Percentiles rank a stretch among this genome's conserved stretches.
Conservation (phyloP, 2,888 invertebrate species). For the Trissoscelio sp. region DNA sequence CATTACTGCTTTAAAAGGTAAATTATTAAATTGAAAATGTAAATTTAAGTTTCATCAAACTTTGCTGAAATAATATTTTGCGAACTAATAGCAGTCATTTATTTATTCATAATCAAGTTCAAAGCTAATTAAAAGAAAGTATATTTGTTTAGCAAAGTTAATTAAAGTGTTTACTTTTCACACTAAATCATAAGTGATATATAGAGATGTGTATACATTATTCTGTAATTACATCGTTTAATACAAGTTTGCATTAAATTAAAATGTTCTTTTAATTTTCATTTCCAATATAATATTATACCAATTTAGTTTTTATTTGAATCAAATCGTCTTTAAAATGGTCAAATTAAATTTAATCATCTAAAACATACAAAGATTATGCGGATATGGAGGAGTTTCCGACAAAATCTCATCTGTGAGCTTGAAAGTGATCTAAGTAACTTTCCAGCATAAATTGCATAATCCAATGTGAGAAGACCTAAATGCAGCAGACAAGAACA, state of each 20-base stretch:
- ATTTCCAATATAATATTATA: too few species aligned
- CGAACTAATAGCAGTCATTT: neutral
- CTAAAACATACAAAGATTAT: too few species aligned
- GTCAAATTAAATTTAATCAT: too few species aligned
- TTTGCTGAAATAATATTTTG: constrained; percentile 6
- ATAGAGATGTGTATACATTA: too few species aligned
- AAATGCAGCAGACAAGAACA: constrained; percentile 25
- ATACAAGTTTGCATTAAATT: neutral
- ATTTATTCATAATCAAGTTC: constrained; percentile 9
- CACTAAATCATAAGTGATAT: neutral
- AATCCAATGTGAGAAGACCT: constrained; percentile 9
- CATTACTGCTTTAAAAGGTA: neutral
- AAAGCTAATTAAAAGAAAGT: constrained; percentile 4
- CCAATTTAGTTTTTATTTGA: too few species aligned
- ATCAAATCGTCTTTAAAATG: too few species aligned
- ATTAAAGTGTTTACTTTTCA: neutral
- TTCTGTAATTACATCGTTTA: too few species aligned
- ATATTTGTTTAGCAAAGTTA: constrained; percentile 7
- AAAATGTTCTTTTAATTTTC: too few species aligned
- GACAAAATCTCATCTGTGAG: constrained; percentile 3
- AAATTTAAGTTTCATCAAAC: neutral
- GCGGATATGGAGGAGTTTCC: neutral
- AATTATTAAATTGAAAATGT: neutral
- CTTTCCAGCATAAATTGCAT: constrained; percentile 29
- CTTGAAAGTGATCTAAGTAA: constrained; percentile 13